Percentiles rank a stretch among this genome's conserved stretches.
These are phyloP conservation scores for Grammomys surdaster DNA, from an alignment of 2,113 vertebrate species.

Conservation along the genomic window DNA sequence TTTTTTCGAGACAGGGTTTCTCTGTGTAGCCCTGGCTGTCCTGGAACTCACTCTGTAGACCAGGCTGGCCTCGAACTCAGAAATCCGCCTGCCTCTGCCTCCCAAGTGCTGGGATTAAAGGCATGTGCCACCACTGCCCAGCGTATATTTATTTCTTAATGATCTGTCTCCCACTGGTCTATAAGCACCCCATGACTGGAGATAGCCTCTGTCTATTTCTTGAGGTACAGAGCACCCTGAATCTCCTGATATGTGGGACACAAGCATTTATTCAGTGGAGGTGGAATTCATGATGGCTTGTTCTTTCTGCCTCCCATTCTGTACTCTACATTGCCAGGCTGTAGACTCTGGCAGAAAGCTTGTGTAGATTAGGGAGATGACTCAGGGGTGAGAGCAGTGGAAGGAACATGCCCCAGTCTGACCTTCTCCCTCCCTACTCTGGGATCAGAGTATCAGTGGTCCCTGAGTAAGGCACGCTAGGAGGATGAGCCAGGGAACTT, in stretches of 20 bases:
- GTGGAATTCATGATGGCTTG: not conserved
- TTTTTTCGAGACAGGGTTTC: too few relatives aligned
- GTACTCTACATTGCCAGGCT: not conserved
- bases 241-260: not conserved
- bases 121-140: too few relatives aligned
- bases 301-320: not conserved
- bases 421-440: not conserved
- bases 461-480: not conserved
- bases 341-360: not conserved
- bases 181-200: not conserved
- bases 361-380: not conserved
- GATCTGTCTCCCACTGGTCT: not conserved
- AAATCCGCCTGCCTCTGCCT: too few relatives aligned
- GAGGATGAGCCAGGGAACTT: not conserved
- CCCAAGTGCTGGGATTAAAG: too few relatives aligned
- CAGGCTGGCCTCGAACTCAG: too few relatives aligned
- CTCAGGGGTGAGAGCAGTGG: not conserved
- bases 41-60: too few relatives aligned
- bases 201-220: not conserved
- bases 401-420: not conserved
- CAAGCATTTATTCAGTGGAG: not conserved
- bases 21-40: too few relatives aligned
- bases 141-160: not conserved
- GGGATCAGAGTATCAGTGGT: not conserved
- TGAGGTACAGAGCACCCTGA: not conserved